Evolutionary conservation across 2,888 invertebrate species (phyloP).

Genomic region (Ligdia adustata): DNA sequence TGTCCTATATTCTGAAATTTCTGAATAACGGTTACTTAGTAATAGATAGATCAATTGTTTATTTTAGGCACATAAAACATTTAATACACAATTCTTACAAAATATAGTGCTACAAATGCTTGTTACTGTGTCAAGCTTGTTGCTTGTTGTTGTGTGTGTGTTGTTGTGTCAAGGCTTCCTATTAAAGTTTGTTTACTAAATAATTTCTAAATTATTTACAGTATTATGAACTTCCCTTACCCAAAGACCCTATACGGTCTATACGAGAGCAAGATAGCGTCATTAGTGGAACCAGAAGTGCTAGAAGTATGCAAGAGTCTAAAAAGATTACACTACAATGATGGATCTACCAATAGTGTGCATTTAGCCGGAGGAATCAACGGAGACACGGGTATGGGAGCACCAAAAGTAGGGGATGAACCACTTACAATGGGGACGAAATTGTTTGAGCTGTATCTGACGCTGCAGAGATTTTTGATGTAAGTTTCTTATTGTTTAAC

Average conservation of each 20-base stretch:
- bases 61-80: no score
- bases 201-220: no score
- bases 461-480: conserved; percentile 93
- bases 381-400: conserved; percentile 76
- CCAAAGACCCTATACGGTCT: conserved; percentile 88
- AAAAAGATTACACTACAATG: conserved; percentile 84
- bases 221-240: conserved; percentile 89
- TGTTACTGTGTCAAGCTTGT: no score
- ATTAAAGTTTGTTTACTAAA: no score
- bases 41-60: no score
- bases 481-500: conserved; percentile 67
- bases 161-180: no score
- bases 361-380: conserved; percentile 80
- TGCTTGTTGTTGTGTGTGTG: no score
- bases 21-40: no score
- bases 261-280: conserved; percentile 89
- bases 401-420: conserved; percentile 80
- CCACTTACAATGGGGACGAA: conserved; percentile 93
- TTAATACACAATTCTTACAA: no score
- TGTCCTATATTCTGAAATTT: no score
- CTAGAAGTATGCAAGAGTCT: conserved; percentile 89
- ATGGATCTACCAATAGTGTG: conserved; percentile 68
- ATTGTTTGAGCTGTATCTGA: conserved; percentile 95
- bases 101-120: no score
- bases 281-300: conserved; percentile 88